These are phyloP conservation scores for Notechis scutatus DNA, from an alignment of 2,113 vertebrate species.

Conservation along the genomic window DNA sequence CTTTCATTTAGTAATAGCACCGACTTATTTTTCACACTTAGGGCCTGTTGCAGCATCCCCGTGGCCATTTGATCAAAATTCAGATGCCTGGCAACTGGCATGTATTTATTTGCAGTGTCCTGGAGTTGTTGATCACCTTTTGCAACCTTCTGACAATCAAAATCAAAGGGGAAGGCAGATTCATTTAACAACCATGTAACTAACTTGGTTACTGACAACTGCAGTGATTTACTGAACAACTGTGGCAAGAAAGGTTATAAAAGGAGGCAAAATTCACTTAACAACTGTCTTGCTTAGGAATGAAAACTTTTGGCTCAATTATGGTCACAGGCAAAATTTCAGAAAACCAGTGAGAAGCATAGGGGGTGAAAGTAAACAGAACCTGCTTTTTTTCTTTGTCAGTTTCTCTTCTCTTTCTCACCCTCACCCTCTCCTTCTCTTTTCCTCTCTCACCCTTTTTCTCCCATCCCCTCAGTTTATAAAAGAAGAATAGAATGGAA, in stretches of 20 bases:
- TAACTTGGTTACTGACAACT: background rate
- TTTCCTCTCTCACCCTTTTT: too few relatives aligned
- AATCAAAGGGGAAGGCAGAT: background rate
- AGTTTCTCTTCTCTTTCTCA: background rate
- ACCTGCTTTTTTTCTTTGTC: background rate
- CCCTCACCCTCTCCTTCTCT: background rate
- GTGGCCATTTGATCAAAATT: background rate
- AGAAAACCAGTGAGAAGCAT: background rate
- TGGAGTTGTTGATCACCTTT: background rate
- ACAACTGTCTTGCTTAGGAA: background rate
- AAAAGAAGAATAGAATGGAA: background rate
- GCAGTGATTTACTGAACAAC: background rate
- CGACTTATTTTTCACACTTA: background rate
- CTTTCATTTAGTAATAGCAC: background rate
- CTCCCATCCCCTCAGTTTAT: background rate
- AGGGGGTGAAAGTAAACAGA: background rate
- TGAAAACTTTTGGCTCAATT: background rate
- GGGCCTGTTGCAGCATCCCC: background rate
- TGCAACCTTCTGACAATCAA: background rate
- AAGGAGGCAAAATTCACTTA: background rate
- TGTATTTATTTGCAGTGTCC: background rate
- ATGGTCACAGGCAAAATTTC: background rate
- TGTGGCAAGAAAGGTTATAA: background rate
- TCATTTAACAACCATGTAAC: background rate
- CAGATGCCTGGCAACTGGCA: background rate